phyloP scores from a whole-genome alignment of 2,888 invertebrate genomes.

The Pimpla rufipes region DNA sequence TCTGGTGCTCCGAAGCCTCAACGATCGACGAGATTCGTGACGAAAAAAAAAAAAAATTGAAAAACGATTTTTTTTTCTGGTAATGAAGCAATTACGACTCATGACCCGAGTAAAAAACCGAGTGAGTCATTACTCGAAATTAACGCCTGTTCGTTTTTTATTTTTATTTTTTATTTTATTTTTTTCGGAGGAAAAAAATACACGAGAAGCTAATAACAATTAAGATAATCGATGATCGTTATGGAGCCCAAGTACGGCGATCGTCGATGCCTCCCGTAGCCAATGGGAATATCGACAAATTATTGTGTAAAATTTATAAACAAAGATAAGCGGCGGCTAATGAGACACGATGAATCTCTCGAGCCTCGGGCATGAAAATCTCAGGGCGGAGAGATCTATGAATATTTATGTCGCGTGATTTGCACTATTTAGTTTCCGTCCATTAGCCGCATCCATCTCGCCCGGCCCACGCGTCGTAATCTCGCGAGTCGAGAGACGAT shows the following conservation, averaged over 20 bases:
- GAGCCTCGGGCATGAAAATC: slow-evolving; percentile 32
- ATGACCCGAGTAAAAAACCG: slow-evolving; percentile 51
- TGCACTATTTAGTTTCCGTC: slow-evolving; percentile 63
- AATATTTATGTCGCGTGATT: slow-evolving; percentile 72
- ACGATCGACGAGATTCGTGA: slow-evolving; percentile 17
- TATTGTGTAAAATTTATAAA: slow-evolving; percentile 25
- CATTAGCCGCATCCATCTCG: slow-evolving; percentile 50
- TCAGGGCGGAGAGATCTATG: slow-evolving; percentile 49
- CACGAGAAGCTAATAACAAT: slow-evolving; percentile 71
- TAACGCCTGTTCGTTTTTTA: slow-evolving; percentile 30
- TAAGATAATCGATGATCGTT: slow-evolving; percentile 66
- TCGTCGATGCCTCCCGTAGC: background rate
- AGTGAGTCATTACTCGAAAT: slow-evolving; percentile 67
- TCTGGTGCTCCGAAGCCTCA: background rate
- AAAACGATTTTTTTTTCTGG: slow-evolving; percentile 32
- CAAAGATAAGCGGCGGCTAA: slow-evolving; percentile 13
- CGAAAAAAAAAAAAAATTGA: slow-evolving; percentile 15
- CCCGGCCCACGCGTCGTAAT: slow-evolving; percentile 37
- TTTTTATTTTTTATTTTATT: too few relatives aligned
- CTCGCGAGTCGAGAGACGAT: background rate
- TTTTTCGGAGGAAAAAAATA: slow-evolving; percentile 51
- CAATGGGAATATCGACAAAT: slow-evolving; percentile 16
- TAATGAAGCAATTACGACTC: slow-evolving; percentile 62
- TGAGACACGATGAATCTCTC: slow-evolving; percentile 10
- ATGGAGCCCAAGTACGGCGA: background rate